Percentiles rank a stretch among this genome's conserved stretches.
Conservation (phyloP, 2,113 vertebrate species). For the Peromyscus californicus region DNA sequence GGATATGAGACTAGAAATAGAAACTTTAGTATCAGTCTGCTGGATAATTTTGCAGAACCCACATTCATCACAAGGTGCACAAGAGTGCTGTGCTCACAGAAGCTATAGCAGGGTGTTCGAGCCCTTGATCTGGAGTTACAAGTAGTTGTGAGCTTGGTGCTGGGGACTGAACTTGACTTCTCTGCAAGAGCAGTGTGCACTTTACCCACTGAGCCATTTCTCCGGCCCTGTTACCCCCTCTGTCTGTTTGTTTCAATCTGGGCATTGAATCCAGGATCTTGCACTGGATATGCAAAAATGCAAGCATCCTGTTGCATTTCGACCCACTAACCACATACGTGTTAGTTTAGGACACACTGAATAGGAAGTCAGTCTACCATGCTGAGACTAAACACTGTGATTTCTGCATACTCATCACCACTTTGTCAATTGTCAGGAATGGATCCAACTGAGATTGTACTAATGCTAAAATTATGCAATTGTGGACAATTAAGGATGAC, state of each 20-base stretch:
- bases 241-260: background rate
- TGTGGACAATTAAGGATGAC: too few relatives aligned
- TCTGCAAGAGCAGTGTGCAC: background rate
- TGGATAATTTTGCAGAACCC: background rate
- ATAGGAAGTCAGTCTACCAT: background rate
- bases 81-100: background rate
- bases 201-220: background rate
- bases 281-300: background rate
- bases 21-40: background rate
- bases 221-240: background rate
- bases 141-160: background rate
- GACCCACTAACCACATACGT: background rate
- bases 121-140: background rate
- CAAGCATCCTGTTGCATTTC: background rate
- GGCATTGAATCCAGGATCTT: background rate
- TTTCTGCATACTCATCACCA: background rate
- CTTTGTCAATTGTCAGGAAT: background rate
- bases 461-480: too few relatives aligned
- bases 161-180: background rate
- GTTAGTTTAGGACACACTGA: background rate
- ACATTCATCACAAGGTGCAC: background rate
- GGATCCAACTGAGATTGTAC: too few relatives aligned
- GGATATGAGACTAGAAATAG: background rate
- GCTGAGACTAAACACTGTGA: background rate
- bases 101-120: background rate